Percentiles rank a stretch among this genome's conserved stretches.
phyloP scores from a whole-genome alignment of 2,113 vertebrate species.

The Agelaius phoeniceus region DNA sequence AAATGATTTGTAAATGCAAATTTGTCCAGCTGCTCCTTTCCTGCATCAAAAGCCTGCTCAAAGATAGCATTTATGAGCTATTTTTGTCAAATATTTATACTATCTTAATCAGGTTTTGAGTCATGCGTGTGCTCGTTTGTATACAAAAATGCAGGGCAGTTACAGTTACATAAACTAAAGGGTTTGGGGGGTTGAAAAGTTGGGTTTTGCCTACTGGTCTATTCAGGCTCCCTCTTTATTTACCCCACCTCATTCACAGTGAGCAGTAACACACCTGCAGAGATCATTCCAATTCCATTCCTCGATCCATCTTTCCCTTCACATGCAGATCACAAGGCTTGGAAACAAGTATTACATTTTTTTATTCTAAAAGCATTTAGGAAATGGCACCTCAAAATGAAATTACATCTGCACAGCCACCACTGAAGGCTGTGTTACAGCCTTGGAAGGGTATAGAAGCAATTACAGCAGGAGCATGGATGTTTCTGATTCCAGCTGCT shows the following conservation, averaged over 20 bases:
- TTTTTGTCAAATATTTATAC: not conserved
- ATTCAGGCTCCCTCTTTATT: not conserved
- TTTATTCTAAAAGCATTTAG: not conserved
- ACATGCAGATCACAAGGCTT: not conserved
- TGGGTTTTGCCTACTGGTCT: not conserved
- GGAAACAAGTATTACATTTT: not conserved
- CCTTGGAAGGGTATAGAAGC: not conserved
- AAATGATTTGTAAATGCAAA: not conserved
- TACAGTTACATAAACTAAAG: not conserved
- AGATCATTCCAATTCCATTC: not conserved
- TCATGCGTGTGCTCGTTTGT: not conserved
- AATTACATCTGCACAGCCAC: not conserved
- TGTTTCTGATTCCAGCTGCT: not conserved
- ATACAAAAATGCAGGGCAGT: not conserved
- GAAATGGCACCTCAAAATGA: not conserved
- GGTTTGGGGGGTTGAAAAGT: not conserved
- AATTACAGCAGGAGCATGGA: not conserved
- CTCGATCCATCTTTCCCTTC: not conserved
- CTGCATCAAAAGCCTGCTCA: not conserved
- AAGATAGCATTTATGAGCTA: not conserved
- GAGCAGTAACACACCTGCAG: not conserved
- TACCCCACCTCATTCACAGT: rapidly evolving
- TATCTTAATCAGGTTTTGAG: not conserved
- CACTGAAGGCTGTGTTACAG: not conserved
- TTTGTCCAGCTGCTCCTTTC: not conserved